Evolutionary conservation across 2,888 invertebrate species (phyloP).

Genomic region (Leucoptera coffeella): DNA sequence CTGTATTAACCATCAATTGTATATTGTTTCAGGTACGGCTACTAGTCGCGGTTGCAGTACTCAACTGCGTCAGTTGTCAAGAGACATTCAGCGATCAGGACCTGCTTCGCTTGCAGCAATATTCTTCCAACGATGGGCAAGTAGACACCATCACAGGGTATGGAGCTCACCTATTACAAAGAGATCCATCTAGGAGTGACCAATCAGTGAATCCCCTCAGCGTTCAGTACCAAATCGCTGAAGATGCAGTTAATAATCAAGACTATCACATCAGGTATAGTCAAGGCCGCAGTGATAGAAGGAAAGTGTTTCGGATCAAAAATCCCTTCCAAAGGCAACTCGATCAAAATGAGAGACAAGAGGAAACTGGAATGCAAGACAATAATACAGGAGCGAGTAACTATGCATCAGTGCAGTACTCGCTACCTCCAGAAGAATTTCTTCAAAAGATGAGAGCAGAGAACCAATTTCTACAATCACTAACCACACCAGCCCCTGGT

Average conservation of each 20-base stretch:
- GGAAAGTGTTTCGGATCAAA: constrained; percentile 36
- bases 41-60: constrained; percentile 27
- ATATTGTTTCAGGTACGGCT: constrained; percentile 49
- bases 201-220: constrained; percentile 24
- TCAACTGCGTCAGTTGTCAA: constrained; percentile 24
- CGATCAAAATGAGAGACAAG: constrained; percentile 17
- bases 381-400: constrained; percentile 37
- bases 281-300: constrained; percentile 14
- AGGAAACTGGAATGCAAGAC: constrained; percentile 16
- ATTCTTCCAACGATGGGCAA: constrained; percentile 23
- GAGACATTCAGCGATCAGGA: constrained; percentile 34
- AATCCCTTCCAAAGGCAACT: constrained; percentile 35
- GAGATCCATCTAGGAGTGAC: constrained; percentile 17
- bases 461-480: constrained; percentile 26
- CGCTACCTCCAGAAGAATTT: constrained; percentile 42
- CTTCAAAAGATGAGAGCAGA: constrained; percentile 35
- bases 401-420: constrained; percentile 40
- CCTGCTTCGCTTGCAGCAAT: constrained; percentile 24
- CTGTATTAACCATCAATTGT: too few species aligned
- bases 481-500: constrained; percentile 26
- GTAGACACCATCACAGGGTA: constrained; percentile 22
- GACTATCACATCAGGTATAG: constrained; percentile 19
- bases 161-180: constrained; percentile 22
- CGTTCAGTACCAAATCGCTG: constrained; percentile 22
- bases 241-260: constrained; percentile 21